Evolutionary conservation across 2,888 invertebrate species (phyloP), one percentile per base, ranked within the genome.

Genomic region (Leptinotarsa tumamoca): DNA sequence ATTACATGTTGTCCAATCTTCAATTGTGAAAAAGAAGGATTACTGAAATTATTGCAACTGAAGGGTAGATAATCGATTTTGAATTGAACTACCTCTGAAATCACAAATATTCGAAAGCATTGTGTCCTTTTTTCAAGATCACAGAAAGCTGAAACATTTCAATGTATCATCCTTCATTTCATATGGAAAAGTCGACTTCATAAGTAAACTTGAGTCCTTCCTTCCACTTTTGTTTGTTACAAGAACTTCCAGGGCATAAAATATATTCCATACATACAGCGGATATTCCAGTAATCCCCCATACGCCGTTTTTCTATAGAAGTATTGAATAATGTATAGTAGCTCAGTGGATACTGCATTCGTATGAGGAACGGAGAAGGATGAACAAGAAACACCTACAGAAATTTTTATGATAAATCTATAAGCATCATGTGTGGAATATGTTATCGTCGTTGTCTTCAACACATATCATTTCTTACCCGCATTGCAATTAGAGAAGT

Each of bases 341-440:
- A 17, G 58, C 58, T 58, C 58, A 15, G 58, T 58, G 21, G 58
- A 58, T 21, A 58, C 21, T 58, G 58, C 23, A 58, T 58, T 58
- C 15, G 17, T 21, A 58, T 58, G 15, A 58, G 52, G 14, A 58
- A 58, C 15, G 58, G 23, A 58, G 23, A 4, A 58, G 58, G 58
- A 58, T 21, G 27, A 18, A 58, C 58, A 58, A 58, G 58, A 58
- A 58, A 58, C 58, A 58, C 58, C 58, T 58, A 23, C 58, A 23
- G 13, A 4, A 2, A 58, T 23, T 58, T 14, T 21, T 23, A 23
- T 23, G 58, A 21, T 23, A 13, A 23, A 58, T 58, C 13, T 58
- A 23, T 58, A 58, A 21, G 21, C 4, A 14, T 58, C 58, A 58
- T 58, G 58, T 58, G 14, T 21, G 21, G 58, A 58, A 58, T 58